Conservation (phyloP, 1,140 invertebrate genomes). For the Drosophila sp. region DNA sequence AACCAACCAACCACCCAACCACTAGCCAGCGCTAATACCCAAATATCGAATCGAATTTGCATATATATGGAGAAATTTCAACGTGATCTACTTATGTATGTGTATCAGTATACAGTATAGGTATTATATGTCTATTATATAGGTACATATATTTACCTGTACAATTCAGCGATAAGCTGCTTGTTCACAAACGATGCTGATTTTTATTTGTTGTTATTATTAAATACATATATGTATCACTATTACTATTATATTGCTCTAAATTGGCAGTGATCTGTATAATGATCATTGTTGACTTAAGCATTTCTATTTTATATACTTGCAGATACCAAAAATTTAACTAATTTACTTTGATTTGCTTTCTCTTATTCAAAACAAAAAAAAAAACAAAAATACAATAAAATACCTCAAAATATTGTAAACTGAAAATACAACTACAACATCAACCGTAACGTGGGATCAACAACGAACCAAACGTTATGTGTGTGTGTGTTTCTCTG, state of each 20-base stretch:
- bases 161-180: slow-evolving; percentile 9
- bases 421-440: slow-evolving; percentile 73
- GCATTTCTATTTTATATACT: slow-evolving; percentile 84
- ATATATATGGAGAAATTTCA: slow-evolving; percentile 61
- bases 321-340: slow-evolving; percentile 83
- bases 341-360: slow-evolving; percentile 84
- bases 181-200: slow-evolving; percentile 3
- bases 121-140: slow-evolving; percentile 28
- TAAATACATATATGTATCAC: slow-evolving; percentile 40
- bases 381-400: slow-evolving; percentile 51
- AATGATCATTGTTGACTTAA: slow-evolving; percentile 80
- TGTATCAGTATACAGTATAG: slow-evolving; percentile 26
- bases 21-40: slow-evolving; percentile 74
- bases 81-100: slow-evolving; percentile 57
- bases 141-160: slow-evolving; percentile 2
- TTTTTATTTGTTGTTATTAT: slow-evolving; percentile 13
- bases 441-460: slow-evolving; percentile 62
- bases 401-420: slow-evolving; percentile 58
- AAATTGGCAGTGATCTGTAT: slow-evolving; percentile 75
- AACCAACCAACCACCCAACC: slow-evolving; percentile 52
- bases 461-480: slow-evolving; percentile 62
- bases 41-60: slow-evolving; percentile 59
- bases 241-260: slow-evolving; percentile 62
- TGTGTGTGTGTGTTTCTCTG: slow-evolving; percentile 55
- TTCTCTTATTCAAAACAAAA: slow-evolving; percentile 82